Evolutionary conservation across 1,140 invertebrate genomes (phyloP).

Genomic region (Drosophila truncata): DNA sequence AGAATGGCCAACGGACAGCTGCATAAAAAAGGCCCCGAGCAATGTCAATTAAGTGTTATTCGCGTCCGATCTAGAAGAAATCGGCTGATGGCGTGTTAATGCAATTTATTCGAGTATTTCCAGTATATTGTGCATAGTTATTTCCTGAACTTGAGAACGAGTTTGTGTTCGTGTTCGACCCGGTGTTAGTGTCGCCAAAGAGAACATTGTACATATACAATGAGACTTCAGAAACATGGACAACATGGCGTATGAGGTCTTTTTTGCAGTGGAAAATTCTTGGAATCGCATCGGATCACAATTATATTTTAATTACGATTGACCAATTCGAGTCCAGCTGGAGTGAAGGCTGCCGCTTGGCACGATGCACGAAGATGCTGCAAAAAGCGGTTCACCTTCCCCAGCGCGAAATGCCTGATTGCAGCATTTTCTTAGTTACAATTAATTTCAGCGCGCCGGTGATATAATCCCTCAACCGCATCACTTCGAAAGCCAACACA

Average conservation of each 20-base stretch:
- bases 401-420: conserved; percentile 55
- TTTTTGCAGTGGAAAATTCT: conserved; percentile 60
- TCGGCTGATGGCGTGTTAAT: conserved; percentile 46
- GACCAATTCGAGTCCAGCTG: conserved; percentile 36
- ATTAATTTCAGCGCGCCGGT: conserved; percentile 68
- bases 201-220: conserved; percentile 23
- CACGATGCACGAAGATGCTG: conserved; percentile 57
- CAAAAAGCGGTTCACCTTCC: conserved; percentile 76
- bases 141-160: conserved; percentile 82
- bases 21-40: conserved; percentile 8
- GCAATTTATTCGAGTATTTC: conserved; percentile 61
- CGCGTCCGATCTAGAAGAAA: conserved; percentile 59
- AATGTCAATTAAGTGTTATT: conserved; percentile 45
- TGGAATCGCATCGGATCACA: conserved; percentile 66
- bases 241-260: conserved; percentile 61
- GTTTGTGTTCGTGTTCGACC: conserved; percentile 29
- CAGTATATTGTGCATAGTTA: conserved; percentile 60
- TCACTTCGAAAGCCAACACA: conserved; percentile 30
- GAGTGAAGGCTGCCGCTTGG: conserved; percentile 55
- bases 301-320: conserved; percentile 63
- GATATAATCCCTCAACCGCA: conserved; percentile 72
- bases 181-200: conserved; percentile 4
- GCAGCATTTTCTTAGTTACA: conserved; percentile 70
- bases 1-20: conserved; percentile 19
- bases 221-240: conserved; percentile 29